Evolutionary conservation across 1,140 invertebrate genomes (phyloP), one percentile per base, ranked within the genome.

Genomic region (Trachymyrmex septentrionalis): DNA sequence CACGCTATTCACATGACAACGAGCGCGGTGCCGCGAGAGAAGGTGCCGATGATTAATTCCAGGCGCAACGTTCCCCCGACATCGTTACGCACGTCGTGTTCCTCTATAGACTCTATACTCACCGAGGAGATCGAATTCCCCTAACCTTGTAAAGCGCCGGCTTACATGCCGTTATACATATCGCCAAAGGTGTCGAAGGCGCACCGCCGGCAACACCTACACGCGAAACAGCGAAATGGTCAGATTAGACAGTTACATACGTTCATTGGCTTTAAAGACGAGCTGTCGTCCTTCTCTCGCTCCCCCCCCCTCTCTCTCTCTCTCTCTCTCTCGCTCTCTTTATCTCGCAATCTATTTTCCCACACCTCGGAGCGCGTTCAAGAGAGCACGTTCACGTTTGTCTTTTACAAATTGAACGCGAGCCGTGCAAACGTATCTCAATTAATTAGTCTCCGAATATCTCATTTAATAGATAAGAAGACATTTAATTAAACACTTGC

Each of bases 101-200:
- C 64, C 69, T 81, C 38, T 69, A 34, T 34, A 34, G 30, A 34
- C 30, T 34, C 30, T 34, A 34, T 21, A 14, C 63, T 69, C 63
- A 48, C 12, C 24, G n/a, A n/a, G 34, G 50, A 78, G 89, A 91
- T 90, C 88, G 89, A 90, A 90, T 90, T 90, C 88, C 77, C 77
- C 71, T 81, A 91, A 90, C 77, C 88, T 90, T 91, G 89, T 91
- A 90, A 91, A 91, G 44, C 76, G 72, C 71, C 64, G 72, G 77
- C 80, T 91, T 91, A 91, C 89, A 91, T 38, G 82, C 55, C 86
- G 88, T 90, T 91, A 86, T 66, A 88, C 89, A 84, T 90, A 90
- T 91, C 89, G 72, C 64, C 77, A 64, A 91, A 91, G 88, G 89
- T 90, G 89, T 90, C 86, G 82, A 91, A 90, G 89, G 63, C 63